A percentile compares a stretch with the other conserved stretches of the same genome.
phyloP scores from a whole-genome alignment of 2,888 invertebrate genomes.

The Empis stercorea region DNA sequence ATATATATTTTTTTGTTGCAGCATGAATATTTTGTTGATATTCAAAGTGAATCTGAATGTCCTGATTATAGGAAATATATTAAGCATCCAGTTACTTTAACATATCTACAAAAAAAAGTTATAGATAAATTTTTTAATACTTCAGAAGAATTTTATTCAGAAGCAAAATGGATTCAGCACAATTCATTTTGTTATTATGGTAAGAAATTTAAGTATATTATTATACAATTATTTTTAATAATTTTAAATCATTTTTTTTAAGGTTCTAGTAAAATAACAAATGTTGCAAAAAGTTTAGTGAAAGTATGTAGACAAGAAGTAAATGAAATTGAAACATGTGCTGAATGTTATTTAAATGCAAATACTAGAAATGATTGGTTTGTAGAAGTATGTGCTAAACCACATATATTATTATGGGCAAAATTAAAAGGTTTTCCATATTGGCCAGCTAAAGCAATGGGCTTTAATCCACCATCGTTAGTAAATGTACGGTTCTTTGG shows the following conservation, averaged over 20 bases:
- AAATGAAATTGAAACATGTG: slow-evolving; percentile 84
- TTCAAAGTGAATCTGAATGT: slow-evolving; percentile 56
- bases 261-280: slow-evolving; percentile 62
- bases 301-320: slow-evolving; percentile 81
- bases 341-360: slow-evolving; percentile 81
- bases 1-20: slow-evolving; percentile 28
- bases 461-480: slow-evolving; percentile 46
- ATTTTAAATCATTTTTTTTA: slow-evolving; percentile 18
- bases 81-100: slow-evolving; percentile 76
- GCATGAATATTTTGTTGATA: slow-evolving; percentile 66
- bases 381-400: slow-evolving; percentile 77
- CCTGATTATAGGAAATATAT: slow-evolving; percentile 72
- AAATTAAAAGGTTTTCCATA: slow-evolving; percentile 92
- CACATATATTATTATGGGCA: slow-evolving; percentile 90
- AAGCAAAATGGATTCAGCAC: slow-evolving; percentile 88
- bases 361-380: slow-evolving; percentile 79
- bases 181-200: slow-evolving; percentile 86
- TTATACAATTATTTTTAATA: slow-evolving; percentile 1
- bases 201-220: slow-evolving; percentile 49
- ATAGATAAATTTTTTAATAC: slow-evolving; percentile 63
- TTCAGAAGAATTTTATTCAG: slow-evolving; percentile 78
- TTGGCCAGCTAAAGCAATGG: slow-evolving; percentile 94
- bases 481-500: slow-evolving; percentile 93
- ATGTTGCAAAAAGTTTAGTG: slow-evolving; percentile 61
- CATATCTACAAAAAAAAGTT: slow-evolving; percentile 63